Percentiles rank a stretch among this genome's conserved stretches.
phyloP scores from a whole-genome alignment of 2,113 vertebrate species.

The Clarias macrocephalus region DNA sequence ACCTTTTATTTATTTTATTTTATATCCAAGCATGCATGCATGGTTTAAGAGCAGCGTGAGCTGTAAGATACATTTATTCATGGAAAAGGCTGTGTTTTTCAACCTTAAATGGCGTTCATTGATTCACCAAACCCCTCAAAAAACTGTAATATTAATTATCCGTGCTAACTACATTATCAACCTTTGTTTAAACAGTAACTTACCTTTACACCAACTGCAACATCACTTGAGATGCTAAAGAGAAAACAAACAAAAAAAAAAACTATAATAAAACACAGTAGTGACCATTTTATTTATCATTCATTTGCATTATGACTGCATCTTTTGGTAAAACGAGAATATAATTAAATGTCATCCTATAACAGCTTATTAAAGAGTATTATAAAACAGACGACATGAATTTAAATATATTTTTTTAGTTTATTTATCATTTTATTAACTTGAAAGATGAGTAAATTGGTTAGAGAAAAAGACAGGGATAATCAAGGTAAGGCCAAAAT shows the following conservation, averaged over 20 bases:
- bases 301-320: background rate
- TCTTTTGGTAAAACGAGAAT: background rate
- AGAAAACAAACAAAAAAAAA: background rate
- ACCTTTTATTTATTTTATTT: too few relatives aligned
- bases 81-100: too few relatives aligned
- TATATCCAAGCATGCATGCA: too few relatives aligned
- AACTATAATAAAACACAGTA: background rate
- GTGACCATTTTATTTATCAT: too few relatives aligned
- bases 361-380: background rate
- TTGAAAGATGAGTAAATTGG: background rate
- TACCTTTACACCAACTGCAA: conserved; percentile 65
- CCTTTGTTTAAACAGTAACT: background rate
- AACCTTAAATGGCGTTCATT: too few relatives aligned
- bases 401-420: background rate
- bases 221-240: conserved; percentile 58
- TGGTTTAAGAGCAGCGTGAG: too few relatives aligned
- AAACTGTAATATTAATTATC: too few relatives aligned
- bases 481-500: background rate
- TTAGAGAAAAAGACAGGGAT: background rate
- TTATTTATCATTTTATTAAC: too few relatives aligned
- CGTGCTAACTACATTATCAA: too few relatives aligned
- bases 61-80: too few relatives aligned
- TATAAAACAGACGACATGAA: background rate
- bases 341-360: background rate
- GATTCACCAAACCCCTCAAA: too few relatives aligned